Evolutionary conservation across 2,797 vertebrate species (phyloP), one percentile per base, ranked within the genome.

Genomic region (Rhadinocentrus ornatus): DNA sequence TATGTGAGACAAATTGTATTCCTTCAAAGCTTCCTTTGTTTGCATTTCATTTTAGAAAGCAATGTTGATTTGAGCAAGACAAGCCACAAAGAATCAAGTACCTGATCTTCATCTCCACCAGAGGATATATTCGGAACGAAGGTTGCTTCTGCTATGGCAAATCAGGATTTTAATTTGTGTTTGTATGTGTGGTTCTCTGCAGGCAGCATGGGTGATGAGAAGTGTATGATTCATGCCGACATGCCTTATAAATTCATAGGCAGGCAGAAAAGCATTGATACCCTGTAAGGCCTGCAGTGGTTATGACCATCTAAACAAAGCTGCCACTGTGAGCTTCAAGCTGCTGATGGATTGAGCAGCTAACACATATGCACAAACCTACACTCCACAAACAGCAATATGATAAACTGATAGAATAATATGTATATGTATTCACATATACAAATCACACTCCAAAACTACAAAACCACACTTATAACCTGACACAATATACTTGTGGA

Each of bases 181-280:
- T 24, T 18, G 62, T 66, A 54, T 60, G 59, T 41, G 41, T 48
- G 37, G 8, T 50, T 66, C 32, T 68, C 61, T 66, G 53, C 66
- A 73, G 60, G 62, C 69, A 35, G 56, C 39, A 11, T 3, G 53
- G 37, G 39, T 41, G 50, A 71, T 15, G 56, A 67, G 55, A 10
- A 66, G 52, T 44, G 26, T 69, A 27, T 75, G 76, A 77, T 68
- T 81, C 54, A 66, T 62, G 57, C 44, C 34, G 34, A 77, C 69
- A 29, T 3, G 41, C 22, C 57, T 70, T 74, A 54, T 44, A 39
- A 53, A 32, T 13, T 9, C 65, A 59, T 56, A 62, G 16, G 59
- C 52, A 58, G 60, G 54, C 73, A 39, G 56, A 53, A 32, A 68
- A 61, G 46, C 48, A 20, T 15, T 64, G 55, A 62, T 50, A 64